Evolutionary conservation across 2,113 vertebrate genomes (phyloP).

Genomic region (Polypterus senegalus): DNA sequence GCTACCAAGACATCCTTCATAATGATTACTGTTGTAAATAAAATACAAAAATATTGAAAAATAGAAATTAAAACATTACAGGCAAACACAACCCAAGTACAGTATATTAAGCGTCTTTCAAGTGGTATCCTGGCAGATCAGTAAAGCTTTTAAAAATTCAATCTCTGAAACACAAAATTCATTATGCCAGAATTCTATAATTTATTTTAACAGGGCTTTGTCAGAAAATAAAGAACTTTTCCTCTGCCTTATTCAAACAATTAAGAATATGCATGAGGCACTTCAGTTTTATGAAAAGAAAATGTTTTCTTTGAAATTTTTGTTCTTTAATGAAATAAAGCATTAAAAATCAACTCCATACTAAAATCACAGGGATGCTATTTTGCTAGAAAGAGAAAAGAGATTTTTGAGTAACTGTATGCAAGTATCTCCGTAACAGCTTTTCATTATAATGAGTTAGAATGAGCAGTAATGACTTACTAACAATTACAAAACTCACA

Average conservation of each 20-base stretch:
- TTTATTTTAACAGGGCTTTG: constrained; percentile 21
- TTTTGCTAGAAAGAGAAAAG: background rate
- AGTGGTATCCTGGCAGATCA: constrained; percentile 24
- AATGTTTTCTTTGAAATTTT: constrained; percentile 17
- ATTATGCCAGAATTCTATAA: constrained; percentile 15
- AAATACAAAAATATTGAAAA: too few relatives aligned
- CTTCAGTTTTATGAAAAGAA: constrained; percentile 12
- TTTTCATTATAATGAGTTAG: too few relatives aligned
- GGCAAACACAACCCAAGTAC: too few relatives aligned
- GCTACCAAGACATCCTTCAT: too few relatives aligned
- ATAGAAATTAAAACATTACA: too few relatives aligned
- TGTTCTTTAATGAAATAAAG: constrained; percentile 4
- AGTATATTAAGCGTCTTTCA: constrained; percentile 9
- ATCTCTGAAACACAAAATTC: constrained; percentile 10
- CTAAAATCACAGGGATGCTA: background rate
- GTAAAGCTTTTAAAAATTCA: constrained; percentile 20
- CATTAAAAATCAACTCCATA: background rate
- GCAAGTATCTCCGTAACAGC: too few relatives aligned
- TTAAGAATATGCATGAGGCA: constrained; percentile 25
- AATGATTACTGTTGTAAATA: too few relatives aligned
- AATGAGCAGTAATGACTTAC: too few relatives aligned
- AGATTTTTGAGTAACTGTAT: too few relatives aligned
- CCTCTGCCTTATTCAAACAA: constrained; percentile 13
- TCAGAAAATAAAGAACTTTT: constrained; percentile 14
- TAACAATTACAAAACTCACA: too few relatives aligned